Evolutionary conservation across 2,113 vertebrate genomes (phyloP), one percentile per base, ranked within the genome.

Genomic region (Sigmodon hispidus): DNA sequence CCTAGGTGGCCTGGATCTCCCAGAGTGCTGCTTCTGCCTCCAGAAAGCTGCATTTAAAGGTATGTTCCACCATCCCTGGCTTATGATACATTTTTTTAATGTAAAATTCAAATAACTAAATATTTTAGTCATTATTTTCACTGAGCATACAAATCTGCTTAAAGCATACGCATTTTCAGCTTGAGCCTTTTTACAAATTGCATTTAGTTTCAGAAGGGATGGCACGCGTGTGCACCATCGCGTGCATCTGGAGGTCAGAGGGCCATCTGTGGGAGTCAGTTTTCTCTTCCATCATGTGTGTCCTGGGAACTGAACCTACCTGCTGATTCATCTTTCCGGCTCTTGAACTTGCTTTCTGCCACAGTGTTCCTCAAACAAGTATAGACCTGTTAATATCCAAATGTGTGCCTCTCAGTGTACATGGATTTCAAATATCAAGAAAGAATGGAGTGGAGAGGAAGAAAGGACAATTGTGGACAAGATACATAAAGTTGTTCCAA

Each of bases 331-430:
- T 67, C 1, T 15, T 31, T 36, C 57, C 63, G 40, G 48, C 89
- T 92, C 55, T 72, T 63, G 69, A 43, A 76, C 95, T 97, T 97
- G 96, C 95, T 95, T 98, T 98, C 98, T 98, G 98, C 98, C 97
- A 91, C 91, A 95, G 98, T 98, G 96, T 70, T 96, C 90, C 73
- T 83, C 94, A 92, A 92, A 97, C 67, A 69, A 19, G 91, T 92
- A 48, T 96, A 94, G 96, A 97, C 97, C 96, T 48, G 96, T 98
- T 97, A 95, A 97, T 96, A 97, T 98, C 97, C 94, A 96, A 40
- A 92, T 5, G 0, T 96, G 98, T 98, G 96, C 98, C 97, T 97
- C 96, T 26, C 90, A 96, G 91, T 29, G 31, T 67, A 97, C 84
- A 50, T 90, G 83, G 79, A 83, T 93, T 96, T 97, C 90, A 61